These are phyloP conservation scores for Lithodes maja DNA, from an alignment of 2,888 invertebrate species.

Conservation along the genomic window DNA sequence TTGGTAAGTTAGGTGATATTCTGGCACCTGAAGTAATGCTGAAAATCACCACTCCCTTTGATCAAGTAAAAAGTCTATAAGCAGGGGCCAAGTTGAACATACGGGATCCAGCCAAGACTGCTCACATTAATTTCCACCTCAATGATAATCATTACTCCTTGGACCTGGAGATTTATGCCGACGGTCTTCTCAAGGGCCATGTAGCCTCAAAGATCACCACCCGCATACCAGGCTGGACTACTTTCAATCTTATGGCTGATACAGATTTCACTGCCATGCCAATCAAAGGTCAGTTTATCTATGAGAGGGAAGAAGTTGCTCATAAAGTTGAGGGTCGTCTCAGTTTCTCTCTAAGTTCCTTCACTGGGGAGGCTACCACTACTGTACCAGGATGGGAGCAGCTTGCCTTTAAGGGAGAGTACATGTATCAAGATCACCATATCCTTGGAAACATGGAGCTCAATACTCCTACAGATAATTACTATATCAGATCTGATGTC, in stretches of 20 bases:
- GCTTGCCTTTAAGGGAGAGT: slow-evolving; percentile 36
- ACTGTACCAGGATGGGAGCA: slow-evolving; percentile 55
- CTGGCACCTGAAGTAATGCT: slow-evolving; percentile 48
- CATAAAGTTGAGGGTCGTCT: slow-evolving; percentile 21
- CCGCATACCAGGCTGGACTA: slow-evolving; percentile 45
- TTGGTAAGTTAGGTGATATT: slow-evolving; percentile 16
- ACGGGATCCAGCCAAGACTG: slow-evolving; percentile 24
- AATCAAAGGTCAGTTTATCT: slow-evolving; percentile 3
- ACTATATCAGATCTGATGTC: slow-evolving; percentile 23
- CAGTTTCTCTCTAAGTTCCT: background rate
- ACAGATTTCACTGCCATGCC: slow-evolving; percentile 41
- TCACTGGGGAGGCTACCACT: slow-evolving; percentile 41
- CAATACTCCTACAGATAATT: slow-evolving; percentile 18
- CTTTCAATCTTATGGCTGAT: slow-evolving; percentile 11
- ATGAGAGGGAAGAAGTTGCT: slow-evolving; percentile 37
- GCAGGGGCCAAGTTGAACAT: slow-evolving; percentile 56
- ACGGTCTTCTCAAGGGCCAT: slow-evolving; percentile 31
- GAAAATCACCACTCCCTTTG: slow-evolving; percentile 63
- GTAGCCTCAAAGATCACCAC: slow-evolving; percentile 26
- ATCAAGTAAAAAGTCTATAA: slow-evolving; percentile 30
- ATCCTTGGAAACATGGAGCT: slow-evolving; percentile 18
- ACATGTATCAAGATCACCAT: slow-evolving; percentile 1
- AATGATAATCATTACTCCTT: slow-evolving; percentile 41
- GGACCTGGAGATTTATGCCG: slow-evolving; percentile 39
- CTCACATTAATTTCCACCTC: slow-evolving; percentile 2